These are phyloP conservation scores for Procapra przewalskii DNA, from an alignment of 2,113 vertebrate species.

Conservation along the genomic window DNA sequence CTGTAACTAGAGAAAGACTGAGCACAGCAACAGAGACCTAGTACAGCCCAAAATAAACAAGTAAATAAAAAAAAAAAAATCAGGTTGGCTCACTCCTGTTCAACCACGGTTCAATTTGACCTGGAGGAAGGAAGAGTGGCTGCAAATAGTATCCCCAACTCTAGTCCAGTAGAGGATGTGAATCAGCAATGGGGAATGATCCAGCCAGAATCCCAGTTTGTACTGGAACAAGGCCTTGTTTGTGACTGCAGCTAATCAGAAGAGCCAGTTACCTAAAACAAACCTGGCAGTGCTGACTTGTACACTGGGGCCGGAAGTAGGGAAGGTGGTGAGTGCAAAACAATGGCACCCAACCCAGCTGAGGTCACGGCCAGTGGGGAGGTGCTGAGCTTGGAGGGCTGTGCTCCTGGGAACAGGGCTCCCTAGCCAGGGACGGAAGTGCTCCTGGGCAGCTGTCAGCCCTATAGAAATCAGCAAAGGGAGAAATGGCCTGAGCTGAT, in stretches of 20 bases:
- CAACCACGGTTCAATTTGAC: background rate
- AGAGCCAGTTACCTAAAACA: background rate
- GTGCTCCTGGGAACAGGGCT: background rate
- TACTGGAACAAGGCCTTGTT: too few relatives aligned
- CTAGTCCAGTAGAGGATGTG: background rate
- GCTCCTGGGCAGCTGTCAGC: background rate
- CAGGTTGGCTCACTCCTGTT: background rate
- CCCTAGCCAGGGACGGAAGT: background rate
- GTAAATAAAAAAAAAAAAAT: background rate
- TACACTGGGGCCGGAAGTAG: background rate
- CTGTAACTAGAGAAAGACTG: background rate
- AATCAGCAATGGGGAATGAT: rapidly evolving
- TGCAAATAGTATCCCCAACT: background rate
- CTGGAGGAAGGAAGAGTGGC: background rate
- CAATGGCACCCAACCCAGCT: background rate
- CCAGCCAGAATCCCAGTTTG: rapidly evolving
- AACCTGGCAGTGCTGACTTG: background rate
- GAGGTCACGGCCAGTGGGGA: background rate
- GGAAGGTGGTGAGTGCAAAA: background rate
- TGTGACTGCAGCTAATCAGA: background rate
- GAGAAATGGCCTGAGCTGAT: background rate
- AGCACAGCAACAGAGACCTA: background rate
- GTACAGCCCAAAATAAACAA: background rate
- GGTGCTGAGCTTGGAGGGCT: background rate
- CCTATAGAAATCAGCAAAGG: background rate